Evolutionary conservation across 2,113 vertebrate species (phyloP).

Genomic region (Istiophorus platypterus): DNA sequence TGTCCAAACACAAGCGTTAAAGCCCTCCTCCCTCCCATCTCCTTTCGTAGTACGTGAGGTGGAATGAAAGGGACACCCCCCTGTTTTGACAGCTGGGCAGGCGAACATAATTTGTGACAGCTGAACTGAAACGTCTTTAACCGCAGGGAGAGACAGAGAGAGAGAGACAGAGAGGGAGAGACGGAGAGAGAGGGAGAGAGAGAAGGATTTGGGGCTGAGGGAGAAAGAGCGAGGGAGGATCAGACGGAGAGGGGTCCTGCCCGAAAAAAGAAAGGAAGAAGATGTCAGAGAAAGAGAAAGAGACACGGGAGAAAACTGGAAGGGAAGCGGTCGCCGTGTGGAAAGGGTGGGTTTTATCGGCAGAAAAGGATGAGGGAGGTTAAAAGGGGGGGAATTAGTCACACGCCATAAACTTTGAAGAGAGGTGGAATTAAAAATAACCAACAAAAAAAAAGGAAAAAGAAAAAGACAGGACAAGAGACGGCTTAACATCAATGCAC

Average conservation of each 20-base stretch:
- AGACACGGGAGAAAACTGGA: slow-evolving; percentile 38
- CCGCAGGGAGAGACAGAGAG: slow-evolving; percentile 78
- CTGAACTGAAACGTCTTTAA: slow-evolving; percentile 94
- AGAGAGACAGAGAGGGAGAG: slow-evolving; percentile 52
- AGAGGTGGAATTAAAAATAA: slow-evolving; percentile 68
- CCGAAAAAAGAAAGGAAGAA: slow-evolving; percentile 48
- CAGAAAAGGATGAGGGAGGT: slow-evolving; percentile 57
- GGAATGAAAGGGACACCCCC: slow-evolving; percentile 99
- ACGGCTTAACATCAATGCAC: slow-evolving; percentile 52
- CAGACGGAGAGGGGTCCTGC: slow-evolving; percentile 50
- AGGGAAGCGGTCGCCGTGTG: slow-evolving; percentile 42
- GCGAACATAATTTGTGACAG: slow-evolving; percentile 94
- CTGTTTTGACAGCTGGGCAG: slow-evolving; percentile 99
- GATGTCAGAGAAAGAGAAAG: slow-evolving; percentile 52
- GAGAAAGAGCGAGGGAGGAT: slow-evolving; percentile 59
- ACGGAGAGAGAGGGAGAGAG: slow-evolving; percentile 15
- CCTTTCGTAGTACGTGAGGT: slow-evolving; percentile 94
- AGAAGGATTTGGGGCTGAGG: slow-evolving; percentile 30
- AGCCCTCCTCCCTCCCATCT: slow-evolving; percentile 86
- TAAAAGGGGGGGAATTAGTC: slow-evolving; percentile 71
- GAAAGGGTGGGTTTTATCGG: slow-evolving; percentile 52
- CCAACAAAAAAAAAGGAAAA: no score
- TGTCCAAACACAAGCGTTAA: slow-evolving; percentile 99
- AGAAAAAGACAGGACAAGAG: slow-evolving; percentile 23
- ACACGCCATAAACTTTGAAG: slow-evolving; percentile 76